Percentiles rank a stretch among this genome's conserved stretches.
Evolutionary conservation across 2,113 vertebrate species (phyloP).

Genomic region (Castor canadensis): DNA sequence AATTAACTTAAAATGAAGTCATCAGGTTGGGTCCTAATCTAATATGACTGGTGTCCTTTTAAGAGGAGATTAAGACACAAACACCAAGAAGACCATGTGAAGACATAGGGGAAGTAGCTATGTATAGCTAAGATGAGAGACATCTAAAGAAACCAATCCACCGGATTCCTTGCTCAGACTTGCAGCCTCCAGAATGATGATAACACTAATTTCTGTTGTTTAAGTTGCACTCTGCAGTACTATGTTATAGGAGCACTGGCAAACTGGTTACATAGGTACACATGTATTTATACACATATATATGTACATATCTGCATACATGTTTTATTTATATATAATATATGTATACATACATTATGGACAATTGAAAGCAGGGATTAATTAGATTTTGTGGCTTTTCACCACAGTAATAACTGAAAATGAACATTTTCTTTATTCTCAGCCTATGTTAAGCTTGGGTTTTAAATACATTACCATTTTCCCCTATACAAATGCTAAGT

Average conservation of each 20-base stretch:
- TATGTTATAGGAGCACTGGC: not conserved
- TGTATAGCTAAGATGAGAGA: too few species aligned
- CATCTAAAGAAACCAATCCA: not conserved
- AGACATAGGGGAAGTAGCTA: not conserved
- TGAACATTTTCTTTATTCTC: not conserved
- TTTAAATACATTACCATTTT: not conserved
- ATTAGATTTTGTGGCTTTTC: not conserved
- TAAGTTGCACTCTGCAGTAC: not conserved
- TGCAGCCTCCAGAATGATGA: not conserved
- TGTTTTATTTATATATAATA: not conserved
- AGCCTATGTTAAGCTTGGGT: not conserved
- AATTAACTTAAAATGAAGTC: not conserved
- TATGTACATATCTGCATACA: not conserved
- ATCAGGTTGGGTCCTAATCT: not conserved
- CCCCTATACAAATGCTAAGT: not conserved
- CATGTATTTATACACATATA: too few species aligned
- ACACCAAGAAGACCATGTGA: accelerated
- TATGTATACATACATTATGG: not conserved
- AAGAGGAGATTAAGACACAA: not conserved
- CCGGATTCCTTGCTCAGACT: too few species aligned
- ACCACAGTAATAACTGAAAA: not conserved
- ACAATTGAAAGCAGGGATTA: not conserved
- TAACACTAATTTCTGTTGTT: not conserved
- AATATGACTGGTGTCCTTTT: too few species aligned
- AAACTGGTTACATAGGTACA: not conserved